Percentiles rank a stretch among this genome's conserved stretches.
Conservation (phyloP, 2,888 invertebrate species). For the Pristionchus arcanus region DNA sequence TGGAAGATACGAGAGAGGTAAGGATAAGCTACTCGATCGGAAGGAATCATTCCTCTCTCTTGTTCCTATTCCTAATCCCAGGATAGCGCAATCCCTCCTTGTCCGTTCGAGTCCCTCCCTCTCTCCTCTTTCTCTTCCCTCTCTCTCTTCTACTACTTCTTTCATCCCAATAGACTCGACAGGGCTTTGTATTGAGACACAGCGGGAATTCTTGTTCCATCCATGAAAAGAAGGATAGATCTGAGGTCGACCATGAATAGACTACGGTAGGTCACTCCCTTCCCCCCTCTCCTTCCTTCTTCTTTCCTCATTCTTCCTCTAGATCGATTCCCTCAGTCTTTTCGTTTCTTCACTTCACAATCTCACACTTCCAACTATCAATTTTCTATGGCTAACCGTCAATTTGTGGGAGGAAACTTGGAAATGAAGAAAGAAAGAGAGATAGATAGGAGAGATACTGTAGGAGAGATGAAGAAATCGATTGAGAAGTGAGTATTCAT, state of each 20-base stretch:
- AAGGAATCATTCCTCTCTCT: not conserved
- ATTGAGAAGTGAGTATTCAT: slow-evolving; percentile 31
- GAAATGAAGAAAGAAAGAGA: not conserved
- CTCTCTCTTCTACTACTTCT: slow-evolving; percentile 29
- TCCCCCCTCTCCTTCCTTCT: not conserved
- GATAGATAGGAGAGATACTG: not conserved
- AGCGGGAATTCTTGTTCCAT: slow-evolving; percentile 51
- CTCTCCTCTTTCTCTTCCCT: slow-evolving; percentile 54
- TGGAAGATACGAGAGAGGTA: not conserved
- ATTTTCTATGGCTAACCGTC: slow-evolving; percentile 3
- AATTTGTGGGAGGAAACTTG: slow-evolving; percentile 47
- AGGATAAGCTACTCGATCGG: not conserved
- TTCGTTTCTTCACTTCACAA: slow-evolving; percentile 21
- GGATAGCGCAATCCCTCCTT: not conserved
- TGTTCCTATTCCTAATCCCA: not conserved
- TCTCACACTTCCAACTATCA: slow-evolving; percentile 34
- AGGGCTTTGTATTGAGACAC: slow-evolving; percentile 38
- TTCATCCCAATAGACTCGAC: slow-evolving; percentile 15
- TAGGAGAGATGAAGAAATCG: not conserved
- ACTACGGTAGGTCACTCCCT: slow-evolving; percentile 11
- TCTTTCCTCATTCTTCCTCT: not conserved
- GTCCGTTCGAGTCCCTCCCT: slow-evolving; percentile 25
- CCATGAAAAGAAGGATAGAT: slow-evolving; percentile 30
- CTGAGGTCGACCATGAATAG: slow-evolving; percentile 43
- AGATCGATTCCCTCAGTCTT: not conserved